A percentile compares a stretch with the other conserved stretches of the same genome.
Evolutionary conservation across 2,113 vertebrate species (phyloP).

Genomic region (Gracilinanus agilis): DNA sequence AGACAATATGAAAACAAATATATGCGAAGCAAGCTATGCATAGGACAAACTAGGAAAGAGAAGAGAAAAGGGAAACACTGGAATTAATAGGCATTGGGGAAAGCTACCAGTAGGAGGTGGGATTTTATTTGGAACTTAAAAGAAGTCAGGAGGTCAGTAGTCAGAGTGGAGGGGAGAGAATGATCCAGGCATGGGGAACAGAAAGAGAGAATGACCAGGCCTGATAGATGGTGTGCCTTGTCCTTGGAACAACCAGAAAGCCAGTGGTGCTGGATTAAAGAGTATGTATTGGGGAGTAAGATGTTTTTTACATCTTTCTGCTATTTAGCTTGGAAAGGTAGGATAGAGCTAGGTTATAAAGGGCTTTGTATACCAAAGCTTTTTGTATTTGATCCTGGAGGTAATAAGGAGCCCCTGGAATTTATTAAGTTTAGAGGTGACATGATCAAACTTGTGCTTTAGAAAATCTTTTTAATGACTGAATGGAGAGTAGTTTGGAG

Average conservation of each 20-base stretch:
- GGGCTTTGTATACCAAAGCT: background rate
- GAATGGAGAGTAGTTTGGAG: background rate
- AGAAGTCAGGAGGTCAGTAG: background rate
- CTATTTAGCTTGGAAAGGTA: background rate
- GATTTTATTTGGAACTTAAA: background rate
- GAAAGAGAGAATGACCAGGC: background rate
- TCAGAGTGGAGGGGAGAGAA: background rate
- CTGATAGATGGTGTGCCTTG: background rate
- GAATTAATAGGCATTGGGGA: background rate
- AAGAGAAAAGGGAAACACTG: background rate
- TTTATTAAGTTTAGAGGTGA: background rate
- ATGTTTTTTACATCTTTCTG: background rate
- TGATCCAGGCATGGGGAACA: background rate
- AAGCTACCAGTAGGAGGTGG: background rate
- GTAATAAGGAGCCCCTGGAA: background rate
- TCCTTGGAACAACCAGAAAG: background rate
- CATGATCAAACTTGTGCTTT: background rate
- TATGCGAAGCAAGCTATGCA: background rate
- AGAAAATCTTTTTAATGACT: background rate
- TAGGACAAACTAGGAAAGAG: background rate
- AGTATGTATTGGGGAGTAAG: background rate
- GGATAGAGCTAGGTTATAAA: background rate
- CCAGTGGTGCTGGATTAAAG: background rate
- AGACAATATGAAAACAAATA: background rate
- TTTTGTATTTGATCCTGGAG: background rate